These are phyloP conservation scores for Thyatira batis DNA, from an alignment of 2,888 invertebrate genomes.

Conservation along the genomic window DNA sequence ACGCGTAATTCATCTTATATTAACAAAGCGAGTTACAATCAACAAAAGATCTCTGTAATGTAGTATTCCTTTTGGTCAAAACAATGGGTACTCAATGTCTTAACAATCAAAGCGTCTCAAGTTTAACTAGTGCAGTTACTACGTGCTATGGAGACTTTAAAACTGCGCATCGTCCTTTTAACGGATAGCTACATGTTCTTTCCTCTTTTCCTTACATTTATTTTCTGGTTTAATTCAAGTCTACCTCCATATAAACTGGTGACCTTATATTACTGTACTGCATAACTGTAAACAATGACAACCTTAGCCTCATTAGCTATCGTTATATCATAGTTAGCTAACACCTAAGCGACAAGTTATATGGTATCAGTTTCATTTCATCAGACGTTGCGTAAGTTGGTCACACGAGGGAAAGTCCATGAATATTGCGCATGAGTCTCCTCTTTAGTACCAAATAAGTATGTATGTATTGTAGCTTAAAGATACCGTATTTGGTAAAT, in stretches of 20 bases:
- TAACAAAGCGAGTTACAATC: too few relatives aligned
- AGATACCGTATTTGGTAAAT: background rate
- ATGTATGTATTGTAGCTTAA: background rate
- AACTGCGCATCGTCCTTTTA: too few relatives aligned
- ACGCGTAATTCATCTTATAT: too few relatives aligned
- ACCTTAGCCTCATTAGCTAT: constrained; percentile 73
- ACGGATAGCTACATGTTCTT: background rate
- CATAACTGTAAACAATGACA: constrained; percentile 37
- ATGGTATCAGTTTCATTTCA: constrained; percentile 54
- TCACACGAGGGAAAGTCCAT: constrained; percentile 47
- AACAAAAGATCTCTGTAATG: too few relatives aligned
- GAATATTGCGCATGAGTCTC: constrained; percentile 18
- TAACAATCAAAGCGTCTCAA: too few relatives aligned
- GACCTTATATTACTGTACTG: constrained; percentile 16
- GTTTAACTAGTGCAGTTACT: too few relatives aligned
- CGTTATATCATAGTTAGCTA: constrained; percentile 59
- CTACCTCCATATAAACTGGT: constrained; percentile 2
- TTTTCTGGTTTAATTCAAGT: constrained; percentile 10
- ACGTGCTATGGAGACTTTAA: too few relatives aligned
- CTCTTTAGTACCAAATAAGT: background rate
- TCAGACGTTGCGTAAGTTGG: constrained; percentile 38
- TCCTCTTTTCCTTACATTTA: background rate
- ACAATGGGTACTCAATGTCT: too few relatives aligned
- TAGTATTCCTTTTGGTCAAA: too few relatives aligned
- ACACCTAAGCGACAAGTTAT: constrained; percentile 33